A percentile compares a stretch with the other conserved stretches of the same genome.
These are phyloP conservation scores for Cynaeus angustus DNA, from an alignment of 2,888 invertebrate genomes.

Conservation along the genomic window DNA sequence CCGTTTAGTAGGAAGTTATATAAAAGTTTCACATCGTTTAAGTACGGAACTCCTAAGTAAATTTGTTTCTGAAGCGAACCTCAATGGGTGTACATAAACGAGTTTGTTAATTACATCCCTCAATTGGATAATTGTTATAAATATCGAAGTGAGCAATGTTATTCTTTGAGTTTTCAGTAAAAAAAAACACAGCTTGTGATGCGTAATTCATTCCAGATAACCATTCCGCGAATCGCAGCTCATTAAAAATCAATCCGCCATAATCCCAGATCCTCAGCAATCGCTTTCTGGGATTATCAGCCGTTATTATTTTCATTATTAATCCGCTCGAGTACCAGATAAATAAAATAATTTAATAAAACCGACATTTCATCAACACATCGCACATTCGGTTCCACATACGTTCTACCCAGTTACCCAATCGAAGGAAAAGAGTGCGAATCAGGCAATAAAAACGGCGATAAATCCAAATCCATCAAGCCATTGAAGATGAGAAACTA, in stretches of 20 bases:
- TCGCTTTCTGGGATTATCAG: background rate
- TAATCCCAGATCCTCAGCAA: background rate
- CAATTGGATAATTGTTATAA: slow-evolving; percentile 9
- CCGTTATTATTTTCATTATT: background rate
- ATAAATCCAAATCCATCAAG: slow-evolving; percentile 31
- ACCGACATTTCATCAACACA: slow-evolving; percentile 12
- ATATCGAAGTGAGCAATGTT: too few relatives aligned
- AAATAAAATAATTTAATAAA: slow-evolving; percentile 34
- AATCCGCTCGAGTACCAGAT: background rate
- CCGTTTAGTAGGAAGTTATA: slow-evolving; percentile 46
- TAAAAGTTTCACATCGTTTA: slow-evolving; percentile 46
- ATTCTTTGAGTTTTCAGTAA: too few relatives aligned
- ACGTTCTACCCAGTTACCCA: slow-evolving; percentile 17
- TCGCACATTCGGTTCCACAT: slow-evolving; percentile 5
- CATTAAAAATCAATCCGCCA: too few relatives aligned
- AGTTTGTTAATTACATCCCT: slow-evolving; percentile 27
- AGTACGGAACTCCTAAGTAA: slow-evolving; percentile 39
- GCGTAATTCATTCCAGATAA: background rate
- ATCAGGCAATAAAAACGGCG: slow-evolving; percentile 33
- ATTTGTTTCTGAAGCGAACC: slow-evolving; percentile 39
- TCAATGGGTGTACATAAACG: slow-evolving; percentile 24
- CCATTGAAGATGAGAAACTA: slow-evolving; percentile 26
- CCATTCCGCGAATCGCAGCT: background rate
- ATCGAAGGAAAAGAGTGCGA: slow-evolving; percentile 24
- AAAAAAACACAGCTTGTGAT: too few relatives aligned